A percentile compares a stretch with the other conserved stretches of the same genome.
phyloP scores from a whole-genome alignment of 2,113 vertebrate genomes.

The Eclectus roratus region DNA sequence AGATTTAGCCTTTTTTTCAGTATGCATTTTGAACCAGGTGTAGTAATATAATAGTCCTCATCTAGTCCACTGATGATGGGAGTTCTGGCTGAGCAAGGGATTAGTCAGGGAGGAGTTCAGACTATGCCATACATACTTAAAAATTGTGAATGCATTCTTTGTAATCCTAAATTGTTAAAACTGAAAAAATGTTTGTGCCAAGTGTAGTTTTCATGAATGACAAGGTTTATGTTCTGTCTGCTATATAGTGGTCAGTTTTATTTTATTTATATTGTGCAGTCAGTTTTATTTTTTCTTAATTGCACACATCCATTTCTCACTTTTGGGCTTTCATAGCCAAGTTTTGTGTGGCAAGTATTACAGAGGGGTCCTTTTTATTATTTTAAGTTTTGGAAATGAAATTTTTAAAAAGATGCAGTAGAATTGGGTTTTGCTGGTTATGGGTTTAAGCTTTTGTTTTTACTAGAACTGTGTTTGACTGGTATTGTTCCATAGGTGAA shows the following conservation, averaged over 20 bases:
- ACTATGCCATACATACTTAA: not conserved
- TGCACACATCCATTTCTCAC: not conserved
- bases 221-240: not conserved
- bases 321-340: not conserved
- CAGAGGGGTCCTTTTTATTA: not conserved
- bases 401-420: not conserved
- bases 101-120: conserved; percentile 20
- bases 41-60: not conserved
- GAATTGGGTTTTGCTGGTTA: not conserved
- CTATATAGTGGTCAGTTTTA: not conserved
- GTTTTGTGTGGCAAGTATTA: not conserved
- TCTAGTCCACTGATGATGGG: not conserved
- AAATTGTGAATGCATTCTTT: conserved; percentile 39
- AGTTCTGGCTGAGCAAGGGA: conserved; percentile 1
- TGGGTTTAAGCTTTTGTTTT: not conserved
- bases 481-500: not conserved
- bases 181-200: not conserved
- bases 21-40: not conserved
- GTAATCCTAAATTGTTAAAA: conserved; percentile 24
- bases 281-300: not conserved
- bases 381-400: not conserved
- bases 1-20: not conserved
- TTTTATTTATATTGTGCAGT: not conserved
- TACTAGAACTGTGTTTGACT: not conserved
- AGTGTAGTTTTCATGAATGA: conserved; percentile 30